A percentile compares a stretch with the other conserved stretches of the same genome.
Conservation (phyloP, 2,113 vertebrate species). For the Ochotona princeps region DNA sequence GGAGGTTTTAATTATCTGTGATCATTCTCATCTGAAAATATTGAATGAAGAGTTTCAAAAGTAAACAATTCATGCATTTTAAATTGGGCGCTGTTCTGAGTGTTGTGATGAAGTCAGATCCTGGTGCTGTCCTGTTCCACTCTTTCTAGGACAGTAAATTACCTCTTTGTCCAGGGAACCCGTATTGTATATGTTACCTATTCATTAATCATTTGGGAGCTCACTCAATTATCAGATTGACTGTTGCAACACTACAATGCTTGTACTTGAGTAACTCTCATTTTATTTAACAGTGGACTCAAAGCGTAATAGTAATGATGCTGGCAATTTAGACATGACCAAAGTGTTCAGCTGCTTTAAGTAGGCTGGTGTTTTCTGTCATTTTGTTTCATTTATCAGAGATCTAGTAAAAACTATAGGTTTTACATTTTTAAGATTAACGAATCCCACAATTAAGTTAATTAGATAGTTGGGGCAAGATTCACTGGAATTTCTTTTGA, state of each 20-base stretch:
- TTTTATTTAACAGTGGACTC: background rate
- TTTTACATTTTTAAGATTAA: background rate
- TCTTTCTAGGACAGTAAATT: background rate
- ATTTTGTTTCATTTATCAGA: conserved; percentile 15
- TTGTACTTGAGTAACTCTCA: too few relatives aligned
- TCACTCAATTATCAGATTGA: background rate
- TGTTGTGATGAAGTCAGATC: background rate
- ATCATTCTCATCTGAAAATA: background rate
- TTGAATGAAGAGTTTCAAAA: background rate
- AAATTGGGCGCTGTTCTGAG: background rate
- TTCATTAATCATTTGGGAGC: background rate
- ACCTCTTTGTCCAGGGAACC: background rate
- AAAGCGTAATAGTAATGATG: background rate
- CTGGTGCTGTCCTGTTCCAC: background rate
- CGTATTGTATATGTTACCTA: too few relatives aligned
- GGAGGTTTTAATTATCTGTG: background rate
- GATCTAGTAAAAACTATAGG: background rate
- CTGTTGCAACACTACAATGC: background rate
- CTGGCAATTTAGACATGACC: background rate
- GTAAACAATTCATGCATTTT: background rate
- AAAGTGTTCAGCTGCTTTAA: too few relatives aligned
- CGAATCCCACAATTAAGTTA: background rate
- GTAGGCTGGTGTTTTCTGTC: background rate
- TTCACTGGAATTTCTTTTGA: background rate
- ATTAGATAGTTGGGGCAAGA: background rate